Conservation (phyloP, 2,888 invertebrate genomes). For the Andrena trimmerana region DNA sequence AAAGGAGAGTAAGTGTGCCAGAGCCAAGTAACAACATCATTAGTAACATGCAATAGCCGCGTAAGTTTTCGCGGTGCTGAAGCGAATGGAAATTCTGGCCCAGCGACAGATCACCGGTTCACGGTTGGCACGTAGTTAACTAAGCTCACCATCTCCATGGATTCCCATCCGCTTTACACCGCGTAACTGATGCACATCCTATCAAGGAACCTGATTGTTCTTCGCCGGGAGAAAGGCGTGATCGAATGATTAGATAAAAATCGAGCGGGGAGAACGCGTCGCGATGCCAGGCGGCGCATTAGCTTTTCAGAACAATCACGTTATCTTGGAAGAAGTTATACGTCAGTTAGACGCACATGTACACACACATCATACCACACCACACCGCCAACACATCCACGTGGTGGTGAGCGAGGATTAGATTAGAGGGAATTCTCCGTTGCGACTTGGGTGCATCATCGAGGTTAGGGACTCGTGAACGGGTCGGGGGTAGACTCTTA, state of each 20-base stretch:
- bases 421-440: slow-evolving; percentile 77
- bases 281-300: not conserved
- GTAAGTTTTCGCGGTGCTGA: slow-evolving; percentile 72
- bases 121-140: not conserved
- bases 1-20: slow-evolving; percentile 63
- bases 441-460: slow-evolving; percentile 74
- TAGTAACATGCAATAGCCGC: slow-evolving; percentile 76
- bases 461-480: slow-evolving; percentile 76
- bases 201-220: slow-evolving; percentile 74
- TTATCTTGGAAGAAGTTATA: slow-evolving; percentile 71
- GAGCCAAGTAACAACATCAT: slow-evolving; percentile 69
- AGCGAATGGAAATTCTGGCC: slow-evolving; percentile 68
- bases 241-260: not conserved
- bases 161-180: slow-evolving; percentile 73
- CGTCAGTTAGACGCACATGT: slow-evolving; percentile 66
- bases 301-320: slow-evolving; percentile 72
- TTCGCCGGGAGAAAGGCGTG: not conserved
- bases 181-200: slow-evolving; percentile 55
- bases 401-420: slow-evolving; percentile 83
- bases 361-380: slow-evolving; percentile 83
- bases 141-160: not conserved
- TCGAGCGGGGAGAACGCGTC: too few relatives aligned
- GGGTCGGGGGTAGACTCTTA: slow-evolving; percentile 85
- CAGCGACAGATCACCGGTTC: not conserved
- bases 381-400: slow-evolving; percentile 86